These are phyloP conservation scores for Microplitis mediator DNA, from an alignment of 1,140 invertebrate genomes.

Conservation along the genomic window DNA sequence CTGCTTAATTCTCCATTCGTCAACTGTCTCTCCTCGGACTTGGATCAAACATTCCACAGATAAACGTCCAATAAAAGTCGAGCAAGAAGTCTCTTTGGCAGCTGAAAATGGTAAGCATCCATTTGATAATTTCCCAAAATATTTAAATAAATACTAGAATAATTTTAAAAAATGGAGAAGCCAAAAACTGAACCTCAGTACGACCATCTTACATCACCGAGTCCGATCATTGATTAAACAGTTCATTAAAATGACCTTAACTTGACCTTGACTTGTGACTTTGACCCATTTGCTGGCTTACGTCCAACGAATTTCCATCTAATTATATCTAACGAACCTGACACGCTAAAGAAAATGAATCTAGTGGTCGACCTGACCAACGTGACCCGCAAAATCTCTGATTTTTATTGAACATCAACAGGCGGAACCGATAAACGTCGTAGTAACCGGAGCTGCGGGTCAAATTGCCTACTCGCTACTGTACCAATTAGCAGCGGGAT, in stretches of 20 bases:
- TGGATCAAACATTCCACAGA: no score
- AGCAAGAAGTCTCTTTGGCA: no score
- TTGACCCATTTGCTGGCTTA: not conserved
- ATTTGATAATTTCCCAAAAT: no score
- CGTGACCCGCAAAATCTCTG: not conserved
- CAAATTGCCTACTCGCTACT: slow-evolving; percentile 98
- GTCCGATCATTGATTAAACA: no score
- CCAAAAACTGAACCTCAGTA: no score
- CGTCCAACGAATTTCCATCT: not conserved
- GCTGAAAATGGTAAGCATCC: no score
- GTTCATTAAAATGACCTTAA: slow-evolving; percentile 29
- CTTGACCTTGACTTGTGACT: slow-evolving; percentile 22
- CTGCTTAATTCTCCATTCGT: no score
- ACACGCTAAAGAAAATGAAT: not conserved
- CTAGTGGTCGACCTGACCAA: not conserved
- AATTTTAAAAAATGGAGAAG: no score
- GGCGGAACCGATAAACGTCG: slow-evolving; percentile 86
- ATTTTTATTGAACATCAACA: slow-evolving; percentile 53
- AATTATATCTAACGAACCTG: not conserved
- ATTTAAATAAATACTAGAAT: no score
- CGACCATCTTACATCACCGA: no score
- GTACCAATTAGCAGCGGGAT: slow-evolving; percentile 92
- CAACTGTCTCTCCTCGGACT: no score
- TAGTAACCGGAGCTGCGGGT: slow-evolving; percentile 96
- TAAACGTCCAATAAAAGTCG: no score